Base-by-base conservation (phyloP, 2,888 invertebrate genomes). In the Spialia ferax region DNA sequence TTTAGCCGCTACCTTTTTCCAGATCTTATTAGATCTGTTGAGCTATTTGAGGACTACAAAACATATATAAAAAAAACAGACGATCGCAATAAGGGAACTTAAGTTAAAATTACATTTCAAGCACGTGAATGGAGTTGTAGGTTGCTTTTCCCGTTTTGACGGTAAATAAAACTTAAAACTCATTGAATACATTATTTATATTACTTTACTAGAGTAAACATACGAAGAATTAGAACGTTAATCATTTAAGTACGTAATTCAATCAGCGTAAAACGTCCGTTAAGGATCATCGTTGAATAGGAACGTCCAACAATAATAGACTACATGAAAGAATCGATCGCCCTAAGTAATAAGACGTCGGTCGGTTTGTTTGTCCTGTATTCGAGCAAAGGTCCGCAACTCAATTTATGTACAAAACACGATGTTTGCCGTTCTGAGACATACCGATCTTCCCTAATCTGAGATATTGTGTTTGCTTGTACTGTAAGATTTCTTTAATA, bases 401-500 rank as follows among this genome's bases (percentile, higher is more conserved):
- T 70, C 73, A 74, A 74, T 75, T 75, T 77, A 77, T 78, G 76
- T 77, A 77, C 74, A 77, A 75, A 77, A 77, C 77, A 73, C 75
- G 73, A 68, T 82, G 80, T 83, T 82, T 82, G 75, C 77, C 63
- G 63, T 63, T 60, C 26, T 66, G 72, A 75, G 72, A 73, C 71
- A 72, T 77, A 75, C 74, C 76, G 75, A 73, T 71, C 72, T 69
- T 64, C 75, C 75, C 79, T 84, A 83, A 85, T 84, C 83, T 76
- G 74, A 79, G 77, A 81, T 80, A 83, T 81, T 84, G 82, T 82
- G 78, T 83, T 83, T 82, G 81, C 79, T 71, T 75, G 13, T n/a
- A 71, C 71, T 63, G 50, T 68, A 73, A 71, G 70, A 73, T 71
- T 74, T 73, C 72, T 73, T 73, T 74, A 74, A 76, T 76, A 76